Conservation (phyloP, 2,113 vertebrate species). For the Hemiscyllium ocellatum region DNA sequence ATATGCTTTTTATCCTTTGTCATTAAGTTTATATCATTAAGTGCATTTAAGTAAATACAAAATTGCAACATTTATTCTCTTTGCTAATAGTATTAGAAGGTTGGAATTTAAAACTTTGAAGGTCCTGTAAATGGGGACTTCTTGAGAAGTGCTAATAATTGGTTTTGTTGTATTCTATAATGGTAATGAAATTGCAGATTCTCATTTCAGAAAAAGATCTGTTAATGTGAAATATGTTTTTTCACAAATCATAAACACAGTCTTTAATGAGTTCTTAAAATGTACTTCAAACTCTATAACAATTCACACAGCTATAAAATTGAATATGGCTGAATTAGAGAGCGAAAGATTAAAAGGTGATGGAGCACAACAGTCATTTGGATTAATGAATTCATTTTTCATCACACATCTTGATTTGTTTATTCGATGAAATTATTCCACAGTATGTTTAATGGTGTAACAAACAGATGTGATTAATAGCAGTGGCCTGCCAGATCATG, state of each 20-base stretch:
- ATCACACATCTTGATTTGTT: constrained; percentile 36
- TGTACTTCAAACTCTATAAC: constrained; percentile 17
- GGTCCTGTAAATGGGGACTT: constrained; percentile 16
- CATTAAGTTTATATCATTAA: background rate
- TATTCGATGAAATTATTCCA: constrained; percentile 34
- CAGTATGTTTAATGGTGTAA: constrained; percentile 35
- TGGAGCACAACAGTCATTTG: constrained; percentile 38
- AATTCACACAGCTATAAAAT: constrained; percentile 4
- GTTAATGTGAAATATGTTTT: constrained; percentile 7
- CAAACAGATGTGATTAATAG: constrained; percentile 37
- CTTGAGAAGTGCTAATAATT: background rate
- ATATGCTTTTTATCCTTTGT: background rate
- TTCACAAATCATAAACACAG: constrained; percentile 5
- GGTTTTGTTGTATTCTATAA: background rate
- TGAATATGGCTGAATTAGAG: constrained; percentile 28
- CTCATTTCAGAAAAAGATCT: background rate
- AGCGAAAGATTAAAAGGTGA: constrained; percentile 33
- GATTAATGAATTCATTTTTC: constrained; percentile 34
- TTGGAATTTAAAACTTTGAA: background rate
- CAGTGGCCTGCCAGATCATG: constrained; percentile 35
- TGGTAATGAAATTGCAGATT: background rate
- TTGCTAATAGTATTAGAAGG: background rate
- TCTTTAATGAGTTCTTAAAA: constrained; percentile 15
- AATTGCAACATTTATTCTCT: background rate
- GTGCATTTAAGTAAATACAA: background rate